These are phyloP conservation scores for Idaea biselata DNA, from an alignment of 2,888 invertebrate species.

Conservation along the genomic window DNA sequence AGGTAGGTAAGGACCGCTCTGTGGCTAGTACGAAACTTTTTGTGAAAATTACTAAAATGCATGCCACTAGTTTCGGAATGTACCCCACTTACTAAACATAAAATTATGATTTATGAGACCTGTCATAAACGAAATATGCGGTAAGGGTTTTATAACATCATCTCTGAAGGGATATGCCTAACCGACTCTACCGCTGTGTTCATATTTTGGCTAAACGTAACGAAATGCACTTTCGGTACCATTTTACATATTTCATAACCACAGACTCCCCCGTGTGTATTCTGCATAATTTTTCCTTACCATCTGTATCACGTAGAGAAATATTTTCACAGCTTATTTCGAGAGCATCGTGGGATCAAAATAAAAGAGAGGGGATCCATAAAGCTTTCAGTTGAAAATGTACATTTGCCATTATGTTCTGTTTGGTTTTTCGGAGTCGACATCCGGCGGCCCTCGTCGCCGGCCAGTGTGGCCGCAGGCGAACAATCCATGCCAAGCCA, in stretches of 20 bases:
- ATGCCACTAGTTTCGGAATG: no score
- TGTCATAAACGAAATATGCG: no score
- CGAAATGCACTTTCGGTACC: background rate
- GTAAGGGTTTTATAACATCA: no score
- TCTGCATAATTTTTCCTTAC: constrained; percentile 5
- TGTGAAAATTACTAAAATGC: no score
- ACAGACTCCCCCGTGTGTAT: constrained; percentile 3
- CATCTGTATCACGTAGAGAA: constrained; percentile 3
- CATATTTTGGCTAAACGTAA: background rate
- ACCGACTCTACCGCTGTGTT: background rate
- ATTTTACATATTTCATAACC: constrained; percentile 5
- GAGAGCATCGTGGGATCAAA: constrained; percentile 16
- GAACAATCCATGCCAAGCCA: background rate
- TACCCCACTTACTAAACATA: no score
- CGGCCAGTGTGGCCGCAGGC: constrained; percentile 11
- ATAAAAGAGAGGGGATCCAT: constrained; percentile 27
- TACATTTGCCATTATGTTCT: constrained; percentile 39
- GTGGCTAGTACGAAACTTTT: no score
- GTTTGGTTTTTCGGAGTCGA: constrained; percentile 36
- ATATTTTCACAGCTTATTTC: constrained; percentile 11
- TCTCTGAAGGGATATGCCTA: no score
- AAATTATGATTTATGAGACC: no score
- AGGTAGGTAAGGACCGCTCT: no score
- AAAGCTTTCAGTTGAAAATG: constrained; percentile 36
- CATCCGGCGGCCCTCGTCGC: constrained; percentile 15